phyloP scores from a whole-genome alignment of 2,797 vertebrate genomes.

The Acomys russatus region DNA sequence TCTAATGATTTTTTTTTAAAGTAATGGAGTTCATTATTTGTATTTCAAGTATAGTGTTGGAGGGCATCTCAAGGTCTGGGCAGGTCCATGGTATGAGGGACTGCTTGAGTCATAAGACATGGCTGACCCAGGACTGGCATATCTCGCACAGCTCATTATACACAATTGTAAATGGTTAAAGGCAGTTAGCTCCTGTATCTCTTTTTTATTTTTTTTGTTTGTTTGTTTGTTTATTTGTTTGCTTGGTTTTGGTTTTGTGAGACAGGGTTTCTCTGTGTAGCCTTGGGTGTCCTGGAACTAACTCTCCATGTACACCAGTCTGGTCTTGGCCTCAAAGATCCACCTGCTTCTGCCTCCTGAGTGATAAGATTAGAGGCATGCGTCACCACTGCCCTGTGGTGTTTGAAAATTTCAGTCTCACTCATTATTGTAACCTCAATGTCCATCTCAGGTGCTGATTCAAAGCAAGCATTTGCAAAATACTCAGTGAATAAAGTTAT shows the following conservation, averaged over 20 bases:
- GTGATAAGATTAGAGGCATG: neutral
- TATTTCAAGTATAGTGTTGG: neutral
- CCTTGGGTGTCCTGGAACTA: neutral
- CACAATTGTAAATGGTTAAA: neutral
- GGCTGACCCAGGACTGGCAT: too few relatives aligned
- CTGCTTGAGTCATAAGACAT: neutral
- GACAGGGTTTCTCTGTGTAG: neutral
- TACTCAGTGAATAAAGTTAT: neutral
- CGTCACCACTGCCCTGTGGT: neutral
- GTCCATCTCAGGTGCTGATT: neutral
- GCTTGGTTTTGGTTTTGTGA: neutral
- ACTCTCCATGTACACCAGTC: neutral
- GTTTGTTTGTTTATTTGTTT: neutral
- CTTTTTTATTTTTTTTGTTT: neutral
- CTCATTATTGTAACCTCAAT: neutral
- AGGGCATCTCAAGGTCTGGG: neutral
- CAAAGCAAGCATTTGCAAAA: neutral
- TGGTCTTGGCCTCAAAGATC: neutral
- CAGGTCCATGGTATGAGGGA: neutral
- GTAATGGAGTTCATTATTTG: constrained; percentile 11
- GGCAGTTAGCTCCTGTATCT: neutral
- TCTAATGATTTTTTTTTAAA: constrained; percentile 33
- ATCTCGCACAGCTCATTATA: neutral
- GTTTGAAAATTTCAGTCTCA: neutral
- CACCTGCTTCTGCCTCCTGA: neutral